A percentile compares a stretch with the other conserved stretches of the same genome.
These are phyloP conservation scores for Macropus fuliginosus DNA, from an alignment of 2,797 vertebrate species.

Conservation along the genomic window DNA sequence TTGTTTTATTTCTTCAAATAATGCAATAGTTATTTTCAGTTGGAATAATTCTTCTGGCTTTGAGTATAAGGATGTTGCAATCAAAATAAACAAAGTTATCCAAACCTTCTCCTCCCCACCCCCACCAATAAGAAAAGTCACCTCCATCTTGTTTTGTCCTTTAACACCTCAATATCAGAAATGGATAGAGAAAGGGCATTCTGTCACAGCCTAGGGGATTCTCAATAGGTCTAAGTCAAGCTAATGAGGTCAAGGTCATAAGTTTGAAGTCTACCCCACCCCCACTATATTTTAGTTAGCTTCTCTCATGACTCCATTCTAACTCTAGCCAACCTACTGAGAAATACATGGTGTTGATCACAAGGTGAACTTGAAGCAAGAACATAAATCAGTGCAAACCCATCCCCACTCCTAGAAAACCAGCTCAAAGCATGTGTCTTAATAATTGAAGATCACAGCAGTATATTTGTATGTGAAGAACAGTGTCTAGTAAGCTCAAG, in stretches of 20 bases:
- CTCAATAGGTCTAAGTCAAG: background rate
- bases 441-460: background rate
- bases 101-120: background rate
- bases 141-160: background rate
- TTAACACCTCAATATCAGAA: background rate
- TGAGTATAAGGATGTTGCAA: background rate
- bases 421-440: constrained; percentile 1
- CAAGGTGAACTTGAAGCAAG: background rate
- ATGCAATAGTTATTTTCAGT: background rate
- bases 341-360: background rate
- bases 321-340: background rate
- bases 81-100: background rate
- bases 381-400: background rate
- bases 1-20: background rate
- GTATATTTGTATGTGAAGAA: background rate
- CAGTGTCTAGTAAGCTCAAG: background rate
- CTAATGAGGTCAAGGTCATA: background rate
- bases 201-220: background rate
- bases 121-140: background rate
- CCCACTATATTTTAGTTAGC: background rate
- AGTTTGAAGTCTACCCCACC: background rate
- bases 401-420: background rate
- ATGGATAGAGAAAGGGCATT: background rate
- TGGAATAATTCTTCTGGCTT: background rate
- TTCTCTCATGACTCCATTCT: background rate